phyloP scores from a whole-genome alignment of 2,113 vertebrate species.

The Regulus satrapa region DNA sequence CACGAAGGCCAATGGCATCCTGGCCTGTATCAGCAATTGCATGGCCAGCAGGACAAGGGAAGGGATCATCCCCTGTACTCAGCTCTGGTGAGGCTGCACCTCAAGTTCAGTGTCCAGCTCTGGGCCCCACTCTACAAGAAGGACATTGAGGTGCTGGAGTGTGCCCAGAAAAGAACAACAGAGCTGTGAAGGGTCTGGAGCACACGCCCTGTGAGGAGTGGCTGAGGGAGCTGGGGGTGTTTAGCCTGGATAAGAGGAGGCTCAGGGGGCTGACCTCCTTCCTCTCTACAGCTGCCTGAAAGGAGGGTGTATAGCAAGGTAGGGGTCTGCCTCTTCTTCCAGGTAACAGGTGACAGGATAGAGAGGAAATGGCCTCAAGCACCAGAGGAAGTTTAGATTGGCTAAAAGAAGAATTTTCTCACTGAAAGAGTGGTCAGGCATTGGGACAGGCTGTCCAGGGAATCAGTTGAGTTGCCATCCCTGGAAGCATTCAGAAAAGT shows the following conservation, averaged over 20 bases:
- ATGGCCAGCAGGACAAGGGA: not conserved
- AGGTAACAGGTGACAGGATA: not conserved
- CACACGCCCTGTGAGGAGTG: not conserved
- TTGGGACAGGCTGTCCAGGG: not conserved
- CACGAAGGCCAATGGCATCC: not conserved
- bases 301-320: not conserved
- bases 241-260: not conserved
- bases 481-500: not conserved
- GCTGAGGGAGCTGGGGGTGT: not conserved
- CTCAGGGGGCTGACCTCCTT: fast-evolving
- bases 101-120: fast-evolving
- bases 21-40: not conserved
- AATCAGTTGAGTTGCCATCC: not conserved
- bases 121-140: not conserved
- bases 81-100: fast-evolving
- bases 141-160: not conserved
- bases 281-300: not conserved
- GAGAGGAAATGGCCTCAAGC: not conserved
- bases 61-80: not conserved
- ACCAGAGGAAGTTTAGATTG: not conserved
- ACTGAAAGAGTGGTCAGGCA: not conserved
- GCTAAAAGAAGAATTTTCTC: not conserved
- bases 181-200: not conserved
- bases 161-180: fast-evolving
- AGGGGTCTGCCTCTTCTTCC: not conserved